Conservation (phyloP, 1,140 invertebrate species). For the Drosophila subpulchrella region DNA sequence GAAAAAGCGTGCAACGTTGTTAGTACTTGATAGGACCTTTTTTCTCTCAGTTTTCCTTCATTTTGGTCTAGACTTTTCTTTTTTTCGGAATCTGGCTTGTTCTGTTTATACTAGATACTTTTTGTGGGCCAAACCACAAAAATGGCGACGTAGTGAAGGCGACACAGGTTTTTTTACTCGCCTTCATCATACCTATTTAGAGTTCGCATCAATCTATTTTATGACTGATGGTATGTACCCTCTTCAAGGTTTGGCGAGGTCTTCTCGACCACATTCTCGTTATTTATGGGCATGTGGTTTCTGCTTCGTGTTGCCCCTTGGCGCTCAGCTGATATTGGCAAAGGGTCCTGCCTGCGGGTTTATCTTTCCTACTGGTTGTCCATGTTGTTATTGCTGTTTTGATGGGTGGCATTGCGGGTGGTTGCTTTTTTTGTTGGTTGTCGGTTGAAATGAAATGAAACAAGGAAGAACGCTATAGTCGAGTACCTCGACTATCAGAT, state of each 20-base stretch:
- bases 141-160: slow-evolving; percentile 45
- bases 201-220: slow-evolving; percentile 68
- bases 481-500: too few species aligned
- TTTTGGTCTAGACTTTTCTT: slow-evolving; percentile 29
- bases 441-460: neutral
- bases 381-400: slow-evolving; percentile 37
- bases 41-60: neutral
- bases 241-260: slow-evolving; percentile 52
- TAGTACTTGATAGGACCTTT: slow-evolving; percentile 53
- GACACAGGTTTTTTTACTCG: slow-evolving; percentile 44
- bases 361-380: slow-evolving; percentile 39
- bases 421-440: slow-evolving; percentile 35
- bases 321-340: slow-evolving; percentile 55
- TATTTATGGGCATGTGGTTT: slow-evolving; percentile 77
- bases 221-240: slow-evolving; percentile 28
- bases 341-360: slow-evolving; percentile 52
- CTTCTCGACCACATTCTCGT: slow-evolving; percentile 64
- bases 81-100: slow-evolving; percentile 2
- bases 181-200: slow-evolving; percentile 10
- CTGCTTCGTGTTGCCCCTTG: slow-evolving; percentile 63
- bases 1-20: slow-evolving; percentile 28
- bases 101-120: slow-evolving; percentile 46
- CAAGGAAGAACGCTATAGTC: too few species aligned
- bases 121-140: slow-evolving; percentile 77
- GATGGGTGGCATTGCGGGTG: slow-evolving; percentile 37